Conservation (phyloP, 2,888 invertebrate genomes). For the Biston stratarius region DNA sequence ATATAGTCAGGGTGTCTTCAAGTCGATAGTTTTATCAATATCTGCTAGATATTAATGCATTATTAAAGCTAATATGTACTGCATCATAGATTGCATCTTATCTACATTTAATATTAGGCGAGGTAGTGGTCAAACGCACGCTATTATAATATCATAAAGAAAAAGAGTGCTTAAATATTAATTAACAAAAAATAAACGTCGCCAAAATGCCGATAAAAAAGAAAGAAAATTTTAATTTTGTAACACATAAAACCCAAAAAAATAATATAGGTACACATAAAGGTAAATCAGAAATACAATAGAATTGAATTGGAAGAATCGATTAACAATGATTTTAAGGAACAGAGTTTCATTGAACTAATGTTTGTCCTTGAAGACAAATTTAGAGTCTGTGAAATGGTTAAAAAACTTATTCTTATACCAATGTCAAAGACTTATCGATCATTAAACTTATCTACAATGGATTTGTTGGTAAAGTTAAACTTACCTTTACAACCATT, state of each 20-base stretch:
- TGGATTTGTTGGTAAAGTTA: background rate
- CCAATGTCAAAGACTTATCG: constrained; percentile 10
- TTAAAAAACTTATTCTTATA: constrained; percentile 15
- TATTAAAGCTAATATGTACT: too few relatives aligned
- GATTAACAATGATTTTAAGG: constrained; percentile 20
- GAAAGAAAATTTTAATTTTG: too few relatives aligned
- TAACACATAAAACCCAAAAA: constrained; percentile 9
- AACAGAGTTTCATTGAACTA: constrained; percentile 32
- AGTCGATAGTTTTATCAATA: too few relatives aligned
- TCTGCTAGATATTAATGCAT: too few relatives aligned
- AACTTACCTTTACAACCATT: constrained; percentile 78
- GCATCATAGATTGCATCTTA: too few relatives aligned
- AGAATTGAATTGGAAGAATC: constrained; percentile 11
- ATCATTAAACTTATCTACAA: background rate
- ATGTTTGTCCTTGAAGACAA: constrained; percentile 28
- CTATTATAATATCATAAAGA: too few relatives aligned
- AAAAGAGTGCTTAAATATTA: too few relatives aligned
- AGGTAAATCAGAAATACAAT: constrained; percentile 11
- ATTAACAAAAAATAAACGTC: too few relatives aligned
- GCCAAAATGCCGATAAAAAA: too few relatives aligned
- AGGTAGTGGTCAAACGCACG: too few relatives aligned
- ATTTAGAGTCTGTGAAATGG: constrained; percentile 24
- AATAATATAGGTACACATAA: constrained; percentile 10
- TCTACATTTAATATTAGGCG: too few relatives aligned
- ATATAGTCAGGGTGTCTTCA: too few relatives aligned